phyloP scores from a whole-genome alignment of 2,113 vertebrate genomes.

The Pelodiscus sinensis region DNA sequence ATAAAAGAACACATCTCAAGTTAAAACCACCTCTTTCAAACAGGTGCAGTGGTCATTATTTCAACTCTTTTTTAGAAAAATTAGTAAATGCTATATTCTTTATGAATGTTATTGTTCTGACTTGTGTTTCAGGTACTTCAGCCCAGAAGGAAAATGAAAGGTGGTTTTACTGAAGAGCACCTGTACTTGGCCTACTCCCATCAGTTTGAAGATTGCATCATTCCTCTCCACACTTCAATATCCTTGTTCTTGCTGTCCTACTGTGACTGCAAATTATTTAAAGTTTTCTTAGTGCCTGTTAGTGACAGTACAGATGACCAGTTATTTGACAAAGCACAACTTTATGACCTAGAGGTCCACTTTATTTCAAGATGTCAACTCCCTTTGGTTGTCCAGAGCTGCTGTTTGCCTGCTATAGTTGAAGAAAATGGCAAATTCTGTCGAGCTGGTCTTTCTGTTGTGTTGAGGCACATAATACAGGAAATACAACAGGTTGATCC shows the following conservation, averaged over 20 bases:
- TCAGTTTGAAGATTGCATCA: slow-evolving; percentile 72
- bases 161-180: slow-evolving; percentile 72
- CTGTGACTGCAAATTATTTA: slow-evolving; percentile 89
- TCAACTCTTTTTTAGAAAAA: not conserved
- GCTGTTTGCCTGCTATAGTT: slow-evolving; percentile 87
- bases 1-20: not conserved
- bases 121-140: slow-evolving; percentile 69
- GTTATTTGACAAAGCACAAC: slow-evolving; percentile 63
- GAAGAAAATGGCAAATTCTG: slow-evolving; percentile 84
- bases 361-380: slow-evolving; percentile 76
- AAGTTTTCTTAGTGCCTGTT: slow-evolving; percentile 82
- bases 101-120: not conserved
- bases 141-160: slow-evolving; percentile 82
- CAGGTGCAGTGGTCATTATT: not conserved
- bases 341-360: slow-evolving; percentile 56
- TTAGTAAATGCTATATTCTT: not conserved
- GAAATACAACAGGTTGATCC: slow-evolving; percentile 81
- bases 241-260: slow-evolving; percentile 92
- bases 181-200: slow-evolving; percentile 85
- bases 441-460: slow-evolving; percentile 93
- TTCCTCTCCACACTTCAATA: slow-evolving; percentile 91
- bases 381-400: slow-evolving; percentile 85
- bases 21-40: slow-evolving; percentile 8
- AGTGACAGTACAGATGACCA: slow-evolving; percentile 45
- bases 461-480: slow-evolving; percentile 89